These are phyloP conservation scores for Pinctada fucata DNA, from an alignment of 2,888 invertebrate genomes.

Conservation along the genomic window DNA sequence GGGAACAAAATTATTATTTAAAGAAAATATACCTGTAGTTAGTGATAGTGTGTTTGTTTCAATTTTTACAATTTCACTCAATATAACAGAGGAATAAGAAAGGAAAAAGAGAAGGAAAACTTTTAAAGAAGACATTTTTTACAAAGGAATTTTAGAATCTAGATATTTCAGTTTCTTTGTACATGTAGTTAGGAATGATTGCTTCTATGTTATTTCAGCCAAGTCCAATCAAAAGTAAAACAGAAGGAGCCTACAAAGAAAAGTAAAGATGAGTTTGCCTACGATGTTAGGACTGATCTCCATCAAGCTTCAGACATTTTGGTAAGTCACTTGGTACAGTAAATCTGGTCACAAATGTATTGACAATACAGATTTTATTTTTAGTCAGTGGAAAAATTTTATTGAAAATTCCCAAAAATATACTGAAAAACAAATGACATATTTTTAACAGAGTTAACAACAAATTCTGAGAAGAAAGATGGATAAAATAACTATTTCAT, in stretches of 20 bases:
- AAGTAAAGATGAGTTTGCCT: constrained; percentile 58
- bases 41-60: too few relatives aligned
- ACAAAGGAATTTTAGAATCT: too few relatives aligned
- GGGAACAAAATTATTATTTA: too few relatives aligned
- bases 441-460: too few relatives aligned
- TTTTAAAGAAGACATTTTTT: too few relatives aligned
- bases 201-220: not conserved
- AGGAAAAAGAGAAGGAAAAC: constrained; percentile 6
- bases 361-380: too few relatives aligned
- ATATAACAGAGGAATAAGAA: constrained; percentile 1
- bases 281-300: constrained; percentile 68
- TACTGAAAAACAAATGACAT: too few relatives aligned
- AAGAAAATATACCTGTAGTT: too few relatives aligned
- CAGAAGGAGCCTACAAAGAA: constrained; percentile 20
- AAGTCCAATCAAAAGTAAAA: constrained; percentile 19
- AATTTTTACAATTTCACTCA: not conserved
- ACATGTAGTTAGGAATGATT: not conserved
- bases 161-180: too few relatives aligned
- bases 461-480: not conserved
- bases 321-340: constrained; percentile 46
- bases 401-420: too few relatives aligned
- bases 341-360: not conserved
- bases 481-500: too few relatives aligned
- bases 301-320: constrained; percentile 64
- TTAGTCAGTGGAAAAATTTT: too few relatives aligned